phyloP scores from a whole-genome alignment of 35 echinoderm and acorn worm species.

The Chiridota heheva region DNA sequence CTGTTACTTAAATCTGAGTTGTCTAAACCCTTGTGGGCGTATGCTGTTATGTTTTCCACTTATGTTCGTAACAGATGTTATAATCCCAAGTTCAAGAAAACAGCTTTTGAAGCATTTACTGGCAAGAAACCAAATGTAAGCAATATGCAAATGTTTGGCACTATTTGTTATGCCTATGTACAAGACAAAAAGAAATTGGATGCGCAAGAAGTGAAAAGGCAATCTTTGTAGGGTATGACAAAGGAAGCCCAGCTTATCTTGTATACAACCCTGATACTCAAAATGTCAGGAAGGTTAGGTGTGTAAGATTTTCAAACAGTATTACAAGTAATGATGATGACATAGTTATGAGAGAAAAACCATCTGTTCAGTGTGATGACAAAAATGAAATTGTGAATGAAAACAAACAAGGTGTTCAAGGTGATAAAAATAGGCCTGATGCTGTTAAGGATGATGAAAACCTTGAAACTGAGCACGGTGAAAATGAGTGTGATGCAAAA shows the following conservation, averaged over 20 bases:
- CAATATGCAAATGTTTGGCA: constrained; percentile 40
- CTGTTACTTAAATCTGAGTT: constrained; percentile 22
- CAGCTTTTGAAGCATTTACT: constrained; percentile 34
- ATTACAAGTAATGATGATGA: not conserved
- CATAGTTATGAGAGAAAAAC: not conserved
- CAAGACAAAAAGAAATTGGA: constrained; percentile 42
- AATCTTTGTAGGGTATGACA: constrained; percentile 59
- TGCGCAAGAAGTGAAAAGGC: constrained; percentile 44
- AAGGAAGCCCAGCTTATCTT: constrained; percentile 52
- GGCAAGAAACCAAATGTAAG: constrained; percentile 27
- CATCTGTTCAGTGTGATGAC: not conserved
- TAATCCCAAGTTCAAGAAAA: constrained; percentile 27
- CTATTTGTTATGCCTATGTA: constrained; percentile 38
- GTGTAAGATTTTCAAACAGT: constrained; percentile 32
- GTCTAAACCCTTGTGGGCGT: constrained; percentile 35
- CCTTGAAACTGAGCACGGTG: not conserved
- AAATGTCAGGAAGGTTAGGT: constrained; percentile 30
- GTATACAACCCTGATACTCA: constrained; percentile 38
- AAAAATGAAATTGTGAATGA: constrained; percentile 18
- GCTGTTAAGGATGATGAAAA: constrained; percentile 2
- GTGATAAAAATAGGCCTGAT: not conserved
- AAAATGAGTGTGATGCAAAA: constrained; percentile 4
- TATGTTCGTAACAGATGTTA: constrained; percentile 47
- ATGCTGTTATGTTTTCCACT: constrained; percentile 24
- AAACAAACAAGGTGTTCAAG: not conserved